Percentiles rank a stretch among this genome's conserved stretches.
phyloP scores from a whole-genome alignment of 1,140 invertebrate genomes.

The Mercenaria mercenaria region DNA sequence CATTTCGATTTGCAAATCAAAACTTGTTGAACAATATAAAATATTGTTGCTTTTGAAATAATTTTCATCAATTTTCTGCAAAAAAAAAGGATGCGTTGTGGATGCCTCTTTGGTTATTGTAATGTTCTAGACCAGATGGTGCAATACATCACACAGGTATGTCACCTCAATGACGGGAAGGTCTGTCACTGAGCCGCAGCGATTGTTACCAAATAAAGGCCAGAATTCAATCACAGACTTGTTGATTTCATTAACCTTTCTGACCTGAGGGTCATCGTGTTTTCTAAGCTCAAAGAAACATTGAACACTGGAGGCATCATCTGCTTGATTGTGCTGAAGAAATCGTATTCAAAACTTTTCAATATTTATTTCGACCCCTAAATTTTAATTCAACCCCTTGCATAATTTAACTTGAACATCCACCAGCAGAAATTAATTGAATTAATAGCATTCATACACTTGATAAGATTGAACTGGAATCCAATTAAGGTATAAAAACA shows the following conservation, averaged over 20 bases:
- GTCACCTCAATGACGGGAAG: conserved; percentile 35
- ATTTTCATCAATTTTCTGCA: not conserved
- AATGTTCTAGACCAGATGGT: conserved; percentile 37
- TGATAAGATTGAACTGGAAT: not conserved
- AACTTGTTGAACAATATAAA: conserved; percentile 17
- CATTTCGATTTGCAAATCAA: not conserved
- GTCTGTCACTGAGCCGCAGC: conserved; percentile 28
- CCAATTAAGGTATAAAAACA: conserved; percentile 10
- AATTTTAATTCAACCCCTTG: conserved; percentile 29
- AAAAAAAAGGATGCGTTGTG: not conserved
- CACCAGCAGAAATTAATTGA: not conserved
- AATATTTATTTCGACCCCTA: conserved; percentile 34
- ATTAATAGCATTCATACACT: not conserved
- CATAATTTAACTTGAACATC: not conserved
- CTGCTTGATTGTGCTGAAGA: conserved; percentile 43
- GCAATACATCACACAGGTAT: conserved; percentile 53
- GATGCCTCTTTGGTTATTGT: not conserved
- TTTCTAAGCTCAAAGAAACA: conserved; percentile 32
- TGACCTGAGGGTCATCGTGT: conserved; percentile 24
- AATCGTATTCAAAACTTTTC: conserved; percentile 27
- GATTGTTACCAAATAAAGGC: conserved; percentile 53
- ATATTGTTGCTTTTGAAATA: not conserved
- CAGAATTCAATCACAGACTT: conserved; percentile 50
- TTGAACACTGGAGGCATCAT: conserved; percentile 14
- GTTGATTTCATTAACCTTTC: conserved; percentile 63